Percentiles rank a stretch among this genome's conserved stretches.
These are phyloP conservation scores for Tiliacea aurago DNA, from an alignment of 2,888 invertebrate genomes.

Conservation along the genomic window DNA sequence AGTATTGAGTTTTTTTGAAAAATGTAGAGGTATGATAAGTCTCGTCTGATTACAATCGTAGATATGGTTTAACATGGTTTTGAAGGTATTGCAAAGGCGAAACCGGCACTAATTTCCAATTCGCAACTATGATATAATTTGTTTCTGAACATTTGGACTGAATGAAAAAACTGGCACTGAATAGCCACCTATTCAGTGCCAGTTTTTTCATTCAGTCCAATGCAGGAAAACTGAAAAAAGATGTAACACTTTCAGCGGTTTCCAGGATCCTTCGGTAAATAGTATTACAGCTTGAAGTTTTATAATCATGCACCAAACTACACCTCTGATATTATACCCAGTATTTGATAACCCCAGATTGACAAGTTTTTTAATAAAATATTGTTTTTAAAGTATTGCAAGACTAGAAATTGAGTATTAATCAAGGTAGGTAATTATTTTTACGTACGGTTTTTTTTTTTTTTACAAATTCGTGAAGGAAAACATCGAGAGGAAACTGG, in stretches of 20 bases:
- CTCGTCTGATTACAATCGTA: not conserved
- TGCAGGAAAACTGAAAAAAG: too few species aligned
- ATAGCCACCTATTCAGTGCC: too few species aligned
- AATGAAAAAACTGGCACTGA: not conserved
- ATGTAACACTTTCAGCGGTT: not conserved
- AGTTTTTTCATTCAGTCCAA: too few species aligned
- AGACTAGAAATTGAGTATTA: not conserved
- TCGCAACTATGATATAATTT: not conserved
- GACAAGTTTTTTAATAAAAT: not conserved
- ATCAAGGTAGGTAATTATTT: not conserved
- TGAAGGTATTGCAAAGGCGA: not conserved
- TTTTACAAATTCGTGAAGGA: too few species aligned
- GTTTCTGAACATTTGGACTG: not conserved
- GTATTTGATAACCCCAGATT: not conserved
- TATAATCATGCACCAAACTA: not conserved
- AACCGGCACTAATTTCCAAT: not conserved
- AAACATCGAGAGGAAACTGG: too few species aligned
- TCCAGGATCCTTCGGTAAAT: not conserved
- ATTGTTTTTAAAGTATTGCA: not conserved
- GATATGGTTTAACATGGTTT: not conserved
- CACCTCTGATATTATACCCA: too few species aligned
- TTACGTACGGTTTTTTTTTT: too few species aligned
- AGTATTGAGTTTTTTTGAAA: slow-evolving; percentile 3
- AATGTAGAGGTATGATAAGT: not conserved
- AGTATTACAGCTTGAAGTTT: not conserved